Percentiles rank a stretch among this genome's conserved stretches.
Evolutionary conservation across 1,140 invertebrate species (phyloP).

Genomic region (Anadara kagoshimensis): DNA sequence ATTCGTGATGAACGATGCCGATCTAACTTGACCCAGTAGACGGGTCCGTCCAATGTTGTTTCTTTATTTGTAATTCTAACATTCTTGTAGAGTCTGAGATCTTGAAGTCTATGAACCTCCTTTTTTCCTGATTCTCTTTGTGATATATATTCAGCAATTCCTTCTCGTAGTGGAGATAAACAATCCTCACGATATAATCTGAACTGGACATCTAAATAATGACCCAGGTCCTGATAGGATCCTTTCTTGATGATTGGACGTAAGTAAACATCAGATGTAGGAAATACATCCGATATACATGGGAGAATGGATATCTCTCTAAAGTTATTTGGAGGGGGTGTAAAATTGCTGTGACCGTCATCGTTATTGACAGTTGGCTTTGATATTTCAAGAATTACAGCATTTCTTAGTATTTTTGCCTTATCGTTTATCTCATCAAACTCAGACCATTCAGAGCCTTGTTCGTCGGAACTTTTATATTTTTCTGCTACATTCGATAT

Average conservation of each 20-base stretch:
- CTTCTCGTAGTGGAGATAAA: constrained; percentile 67
- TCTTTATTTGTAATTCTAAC: constrained; percentile 31
- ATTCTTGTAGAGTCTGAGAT: constrained; percentile 47
- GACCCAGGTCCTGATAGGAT: constrained; percentile 78
- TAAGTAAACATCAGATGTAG: constrained; percentile 70
- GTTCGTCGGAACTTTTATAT: too few relatives aligned
- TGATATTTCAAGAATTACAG: too few relatives aligned
- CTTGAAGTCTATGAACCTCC: constrained; percentile 28
- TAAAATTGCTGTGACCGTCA: too few relatives aligned
- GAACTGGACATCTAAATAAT: constrained; percentile 87
- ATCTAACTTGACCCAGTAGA: constrained; percentile 54
- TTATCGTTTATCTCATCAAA: too few relatives aligned
- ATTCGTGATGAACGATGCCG: constrained; percentile 40
- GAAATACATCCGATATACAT: constrained; percentile 41
- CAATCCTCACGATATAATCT: constrained; percentile 83
- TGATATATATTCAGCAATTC: constrained; percentile 51
- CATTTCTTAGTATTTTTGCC: too few relatives aligned
- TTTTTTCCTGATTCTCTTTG: not conserved
- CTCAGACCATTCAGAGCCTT: too few relatives aligned
- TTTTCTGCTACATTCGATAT: too few relatives aligned
- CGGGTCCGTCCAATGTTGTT: constrained; percentile 19
- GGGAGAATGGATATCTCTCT: constrained; percentile 56
- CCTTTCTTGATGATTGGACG: constrained; percentile 79
- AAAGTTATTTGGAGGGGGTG: constrained; percentile 59
- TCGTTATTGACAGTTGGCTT: too few relatives aligned